phyloP scores from a whole-genome alignment of 2,113 vertebrate species.

The Phoxinus phoxinus region DNA sequence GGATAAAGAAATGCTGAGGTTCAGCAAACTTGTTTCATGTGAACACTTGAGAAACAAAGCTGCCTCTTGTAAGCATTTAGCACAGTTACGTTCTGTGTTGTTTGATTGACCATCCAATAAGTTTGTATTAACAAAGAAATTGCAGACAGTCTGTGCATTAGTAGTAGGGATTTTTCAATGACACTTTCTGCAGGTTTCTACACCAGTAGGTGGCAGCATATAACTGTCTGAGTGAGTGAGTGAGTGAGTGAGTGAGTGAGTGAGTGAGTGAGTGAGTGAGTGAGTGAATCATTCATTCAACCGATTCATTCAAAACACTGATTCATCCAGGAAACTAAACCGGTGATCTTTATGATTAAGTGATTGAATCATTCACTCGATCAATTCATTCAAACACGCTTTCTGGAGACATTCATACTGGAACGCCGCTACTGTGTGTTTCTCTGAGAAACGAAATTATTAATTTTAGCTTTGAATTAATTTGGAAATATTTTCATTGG shows the following conservation, averaged over 20 bases:
- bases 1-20: constrained; percentile 57
- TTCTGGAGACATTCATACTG: neutral
- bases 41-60: constrained; percentile 11
- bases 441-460: neutral
- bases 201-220: neutral
- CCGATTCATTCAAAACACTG: neutral
- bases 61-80: neutral
- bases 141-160: neutral
- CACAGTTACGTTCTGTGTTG: neutral
- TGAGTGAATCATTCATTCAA: neutral
- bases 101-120: neutral
- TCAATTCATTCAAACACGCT: neutral
- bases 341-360: neutral
- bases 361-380: neutral
- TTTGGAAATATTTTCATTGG: neutral
- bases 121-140: too few species aligned
- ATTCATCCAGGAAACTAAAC: neutral
- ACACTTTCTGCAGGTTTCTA: neutral
- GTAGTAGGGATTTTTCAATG: neutral
- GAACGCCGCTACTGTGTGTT: neutral
- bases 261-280: neutral
- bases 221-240: neutral
- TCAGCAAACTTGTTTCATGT: constrained; percentile 31
- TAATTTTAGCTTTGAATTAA: neutral
- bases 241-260: neutral